These are phyloP conservation scores for Hemaris fuciformis DNA, from an alignment of 2,888 invertebrate genomes.

Conservation along the genomic window DNA sequence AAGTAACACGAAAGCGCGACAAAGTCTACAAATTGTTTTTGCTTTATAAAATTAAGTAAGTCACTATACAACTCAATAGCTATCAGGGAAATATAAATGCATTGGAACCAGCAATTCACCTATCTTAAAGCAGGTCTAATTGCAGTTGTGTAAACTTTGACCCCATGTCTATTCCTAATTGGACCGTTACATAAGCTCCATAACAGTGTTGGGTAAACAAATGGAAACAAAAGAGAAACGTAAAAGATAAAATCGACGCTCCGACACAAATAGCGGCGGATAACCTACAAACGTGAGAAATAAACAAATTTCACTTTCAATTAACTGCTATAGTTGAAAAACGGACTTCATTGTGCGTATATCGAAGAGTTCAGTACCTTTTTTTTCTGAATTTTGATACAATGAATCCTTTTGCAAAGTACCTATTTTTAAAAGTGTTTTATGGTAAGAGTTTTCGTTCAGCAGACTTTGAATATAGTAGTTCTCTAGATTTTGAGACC, in stretches of 20 bases:
- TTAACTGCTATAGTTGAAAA: background rate
- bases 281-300: constrained; percentile 7
- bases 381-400: no score
- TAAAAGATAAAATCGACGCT: background rate
- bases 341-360: background rate
- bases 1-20: no score
- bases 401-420: no score
- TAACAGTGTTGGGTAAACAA: background rate
- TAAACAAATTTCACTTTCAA: constrained; percentile 12
- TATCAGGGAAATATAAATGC: background rate
- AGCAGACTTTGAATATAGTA: no score
- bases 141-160: background rate
- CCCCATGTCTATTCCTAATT: background rate
- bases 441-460: no score
- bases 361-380: background rate
- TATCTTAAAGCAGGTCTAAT: background rate
- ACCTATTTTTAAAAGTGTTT: no score
- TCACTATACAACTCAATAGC: no score
- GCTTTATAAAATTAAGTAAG: no score
- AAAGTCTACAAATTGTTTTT: no score
- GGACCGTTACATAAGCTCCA: background rate
- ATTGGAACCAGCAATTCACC: background rate
- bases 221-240: constrained; percentile 8
- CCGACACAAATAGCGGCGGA: background rate
- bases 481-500: no score